Percentiles rank a stretch among this genome's conserved stretches.
Conservation (phyloP, 2,888 invertebrate genomes). For the Ochlodes sylvanus region DNA sequence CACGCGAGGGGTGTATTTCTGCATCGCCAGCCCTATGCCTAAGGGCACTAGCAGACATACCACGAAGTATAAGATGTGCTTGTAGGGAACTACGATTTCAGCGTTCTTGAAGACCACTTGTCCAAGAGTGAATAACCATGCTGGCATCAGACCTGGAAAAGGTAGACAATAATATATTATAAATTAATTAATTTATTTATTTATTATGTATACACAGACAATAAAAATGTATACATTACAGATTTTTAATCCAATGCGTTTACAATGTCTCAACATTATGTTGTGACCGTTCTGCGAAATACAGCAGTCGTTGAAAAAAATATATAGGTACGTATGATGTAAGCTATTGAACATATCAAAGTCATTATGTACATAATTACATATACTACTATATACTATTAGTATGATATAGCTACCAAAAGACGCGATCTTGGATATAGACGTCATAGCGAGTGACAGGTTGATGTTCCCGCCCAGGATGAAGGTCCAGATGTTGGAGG, state of each 20-base stretch:
- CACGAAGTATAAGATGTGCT: conserved; percentile 90
- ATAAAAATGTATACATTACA: too few relatives aligned
- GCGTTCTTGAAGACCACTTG: conserved; percentile 89
- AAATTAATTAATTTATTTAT: too few relatives aligned
- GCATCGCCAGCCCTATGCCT: conserved; percentile 82
- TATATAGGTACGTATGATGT: too few relatives aligned
- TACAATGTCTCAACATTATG: too few relatives aligned
- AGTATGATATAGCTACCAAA: conserved; percentile 85
- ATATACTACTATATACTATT: too few relatives aligned
- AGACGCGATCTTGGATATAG: conserved; percentile 94
- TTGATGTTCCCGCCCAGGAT: conserved; percentile 97
- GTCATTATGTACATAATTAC: too few relatives aligned
- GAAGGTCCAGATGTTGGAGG: conserved; percentile 98
- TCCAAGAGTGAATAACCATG: conserved; percentile 96
- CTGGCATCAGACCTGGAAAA: conserved; percentile 91
- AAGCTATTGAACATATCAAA: too few relatives aligned
- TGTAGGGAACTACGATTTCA: conserved; percentile 91
- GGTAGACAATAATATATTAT: neutral
- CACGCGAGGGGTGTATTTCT: conserved; percentile 88
- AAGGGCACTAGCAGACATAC: conserved; percentile 91
- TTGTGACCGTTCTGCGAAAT: too few relatives aligned
- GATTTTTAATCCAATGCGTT: too few relatives aligned
- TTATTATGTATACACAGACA: too few relatives aligned
- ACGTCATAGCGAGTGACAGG: conserved; percentile 97
- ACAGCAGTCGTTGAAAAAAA: too few relatives aligned